Evolutionary conservation across 1,140 invertebrate species (phyloP), one percentile per base, ranked within the genome.

Genomic region (Rhopalosiphum padi): DNA sequence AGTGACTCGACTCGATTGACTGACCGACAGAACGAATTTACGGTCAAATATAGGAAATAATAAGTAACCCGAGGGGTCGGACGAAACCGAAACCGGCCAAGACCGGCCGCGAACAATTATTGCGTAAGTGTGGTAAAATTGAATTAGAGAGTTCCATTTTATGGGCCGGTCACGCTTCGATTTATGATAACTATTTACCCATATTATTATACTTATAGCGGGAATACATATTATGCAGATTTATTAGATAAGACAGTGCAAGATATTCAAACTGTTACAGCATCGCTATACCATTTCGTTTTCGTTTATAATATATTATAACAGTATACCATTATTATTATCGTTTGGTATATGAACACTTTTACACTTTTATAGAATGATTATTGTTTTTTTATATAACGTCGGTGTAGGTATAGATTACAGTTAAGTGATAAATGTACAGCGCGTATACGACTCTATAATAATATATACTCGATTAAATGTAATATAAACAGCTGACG

Each of bases 111-210:
- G 35, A 37, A 89, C 22, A 55, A 55, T 89, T 89, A 55, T 89
- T 89, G 48, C 48, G 51, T 41, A 89, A 89, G n/a, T 37, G 48
- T 30, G 48, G 87, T 55, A 37, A 89, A 89, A 89, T 89, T 89
- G 48, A 89, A 89, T 89, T 89, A 89, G 87, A 89, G 48, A 55
- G 46, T 89, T 88, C 48, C 87, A 25, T 89, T 89, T 53, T 89
- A 89, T 30, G 87, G 87, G 35, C 37, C 11, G 21, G 87, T 89
- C 87, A 89, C 87, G 87, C 48, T 89, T 89, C n/a, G 87, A 37
- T 87, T 87, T 87, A 48, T 51, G 86, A 87, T 87, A 87, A 51
- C 86, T 87, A 18, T 83, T 87, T 35, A 87, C 46, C 15, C 30
- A 46, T n/a, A 51, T 43, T 85, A 77, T 77, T 83, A 85, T 85